phyloP scores from a whole-genome alignment of 2,113 vertebrate genomes.

The Agapornis roseicollis region DNA sequence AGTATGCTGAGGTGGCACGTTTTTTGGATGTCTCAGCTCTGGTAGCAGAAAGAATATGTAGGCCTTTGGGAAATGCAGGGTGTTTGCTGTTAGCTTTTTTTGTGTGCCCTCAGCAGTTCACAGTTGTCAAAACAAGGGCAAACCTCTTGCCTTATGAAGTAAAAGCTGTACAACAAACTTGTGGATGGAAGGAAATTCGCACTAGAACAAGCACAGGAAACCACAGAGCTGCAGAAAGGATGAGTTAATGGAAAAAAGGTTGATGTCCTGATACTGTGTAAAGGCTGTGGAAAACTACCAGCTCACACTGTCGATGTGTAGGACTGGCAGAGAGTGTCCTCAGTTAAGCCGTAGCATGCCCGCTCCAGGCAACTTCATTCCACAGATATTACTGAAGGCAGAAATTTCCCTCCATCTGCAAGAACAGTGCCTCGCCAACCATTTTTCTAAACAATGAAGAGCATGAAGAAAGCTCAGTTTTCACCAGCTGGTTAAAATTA shows the following conservation, averaged over 20 bases:
- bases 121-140: background rate
- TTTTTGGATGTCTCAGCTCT: background rate
- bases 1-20: fast-evolving
- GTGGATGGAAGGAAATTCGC: conserved; percentile 3
- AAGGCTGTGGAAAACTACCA: conserved; percentile 15
- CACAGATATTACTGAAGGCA: background rate
- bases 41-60: background rate
- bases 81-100: background rate
- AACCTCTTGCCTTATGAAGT: background rate
- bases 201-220: conserved; percentile 37
- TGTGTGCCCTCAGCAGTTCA: background rate
- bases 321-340: background rate
- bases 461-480: background rate
- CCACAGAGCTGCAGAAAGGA: conserved; percentile 12
- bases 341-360: background rate
- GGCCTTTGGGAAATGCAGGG: background rate
- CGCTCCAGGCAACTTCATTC: background rate
- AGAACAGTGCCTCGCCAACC: background rate
- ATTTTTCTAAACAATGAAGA: background rate
- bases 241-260: conserved; percentile 36
- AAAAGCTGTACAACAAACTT: background rate
- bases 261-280: background rate
- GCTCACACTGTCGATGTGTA: background rate
- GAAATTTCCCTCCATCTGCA: background rate
- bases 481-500: background rate